phyloP scores from a whole-genome alignment of 2,797 vertebrate genomes.

The Pseudomugil tenellus region DNA sequence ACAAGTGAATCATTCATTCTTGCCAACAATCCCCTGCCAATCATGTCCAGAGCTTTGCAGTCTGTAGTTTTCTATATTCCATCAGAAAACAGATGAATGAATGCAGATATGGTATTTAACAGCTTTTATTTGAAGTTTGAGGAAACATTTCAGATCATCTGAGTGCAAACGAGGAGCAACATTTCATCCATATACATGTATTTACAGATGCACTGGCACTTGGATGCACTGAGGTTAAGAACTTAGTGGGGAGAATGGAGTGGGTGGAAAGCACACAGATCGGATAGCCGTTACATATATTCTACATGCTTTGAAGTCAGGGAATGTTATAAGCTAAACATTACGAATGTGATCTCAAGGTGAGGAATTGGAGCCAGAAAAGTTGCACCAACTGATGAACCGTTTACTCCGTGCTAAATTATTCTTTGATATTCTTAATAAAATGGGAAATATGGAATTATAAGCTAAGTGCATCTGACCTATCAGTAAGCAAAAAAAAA shows the following conservation, averaged over 20 bases:
- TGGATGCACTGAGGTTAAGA: constrained; percentile 72
- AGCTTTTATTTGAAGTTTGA: constrained; percentile 83
- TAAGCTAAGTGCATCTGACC: constrained; percentile 69
- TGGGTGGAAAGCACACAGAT: constrained; percentile 67
- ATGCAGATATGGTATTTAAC: constrained; percentile 68
- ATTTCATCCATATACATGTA: constrained; percentile 80
- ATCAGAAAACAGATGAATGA: constrained; percentile 19
- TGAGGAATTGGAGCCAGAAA: constrained; percentile 36
- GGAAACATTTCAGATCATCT: constrained; percentile 78
- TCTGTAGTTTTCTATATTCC: not conserved
- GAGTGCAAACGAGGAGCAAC: constrained; percentile 81
- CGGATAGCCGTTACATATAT: constrained; percentile 67
- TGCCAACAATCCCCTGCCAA: constrained; percentile 6
- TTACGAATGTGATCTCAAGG: constrained; percentile 44
- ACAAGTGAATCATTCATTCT: constrained; percentile 45
- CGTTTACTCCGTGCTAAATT: constrained; percentile 61
- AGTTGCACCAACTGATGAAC: constrained; percentile 65
- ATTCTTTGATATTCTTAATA: constrained; percentile 37
- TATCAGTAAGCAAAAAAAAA: constrained; percentile 36
- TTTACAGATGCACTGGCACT: constrained; percentile 85
- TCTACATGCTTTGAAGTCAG: constrained; percentile 75
- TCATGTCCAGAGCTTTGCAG: not conserved
- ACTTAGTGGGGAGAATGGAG: constrained; percentile 56
- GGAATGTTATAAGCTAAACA: constrained; percentile 76
- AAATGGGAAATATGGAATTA: constrained; percentile 18